These are phyloP conservation scores for Electrona antarctica DNA, from an alignment of 2,113 vertebrate genomes.

Conservation along the genomic window DNA sequence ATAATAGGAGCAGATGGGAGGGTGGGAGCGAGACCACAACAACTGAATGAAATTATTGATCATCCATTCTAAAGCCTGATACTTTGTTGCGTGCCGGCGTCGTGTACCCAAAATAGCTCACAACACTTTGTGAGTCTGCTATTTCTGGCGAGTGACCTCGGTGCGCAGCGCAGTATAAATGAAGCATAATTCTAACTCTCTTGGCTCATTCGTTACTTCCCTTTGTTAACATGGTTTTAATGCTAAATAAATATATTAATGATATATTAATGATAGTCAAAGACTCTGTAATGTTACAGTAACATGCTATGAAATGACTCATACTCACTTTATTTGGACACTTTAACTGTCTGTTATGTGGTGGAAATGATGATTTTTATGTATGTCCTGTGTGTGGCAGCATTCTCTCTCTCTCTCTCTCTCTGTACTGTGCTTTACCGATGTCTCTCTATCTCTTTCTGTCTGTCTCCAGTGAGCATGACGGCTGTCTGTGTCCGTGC, in stretches of 20 bases:
- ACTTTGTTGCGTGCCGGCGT: background rate
- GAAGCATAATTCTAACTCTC: background rate
- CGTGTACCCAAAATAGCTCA: no score
- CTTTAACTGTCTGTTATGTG: constrained; percentile 10
- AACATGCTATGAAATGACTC: constrained; percentile 12
- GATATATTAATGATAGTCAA: background rate
- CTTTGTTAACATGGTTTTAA: no score
- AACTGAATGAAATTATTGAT: constrained; percentile 3
- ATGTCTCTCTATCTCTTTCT: constrained; percentile 1
- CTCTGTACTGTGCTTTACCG: constrained; percentile 8
- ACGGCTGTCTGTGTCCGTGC: constrained; percentile 6
- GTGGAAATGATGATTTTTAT: constrained; percentile 10
- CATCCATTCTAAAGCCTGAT: background rate
- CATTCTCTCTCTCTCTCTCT: constrained; percentile 11
- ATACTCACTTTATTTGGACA: constrained; percentile 6
- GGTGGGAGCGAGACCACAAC: background rate
- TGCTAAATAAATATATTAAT: no score
- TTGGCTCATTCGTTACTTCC: no score
- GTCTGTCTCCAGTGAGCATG: constrained; percentile 8
- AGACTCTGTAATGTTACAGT: constrained; percentile 2
- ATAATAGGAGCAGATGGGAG: constrained; percentile 6
- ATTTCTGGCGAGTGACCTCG: background rate
- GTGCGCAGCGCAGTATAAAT: background rate
- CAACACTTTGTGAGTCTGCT: background rate
- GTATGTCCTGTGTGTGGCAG: constrained; percentile 29